Evolutionary conservation across 2,113 vertebrate genomes (phyloP), one percentile per base, ranked within the genome.

Genomic region (Rhinogobius similis): DNA sequence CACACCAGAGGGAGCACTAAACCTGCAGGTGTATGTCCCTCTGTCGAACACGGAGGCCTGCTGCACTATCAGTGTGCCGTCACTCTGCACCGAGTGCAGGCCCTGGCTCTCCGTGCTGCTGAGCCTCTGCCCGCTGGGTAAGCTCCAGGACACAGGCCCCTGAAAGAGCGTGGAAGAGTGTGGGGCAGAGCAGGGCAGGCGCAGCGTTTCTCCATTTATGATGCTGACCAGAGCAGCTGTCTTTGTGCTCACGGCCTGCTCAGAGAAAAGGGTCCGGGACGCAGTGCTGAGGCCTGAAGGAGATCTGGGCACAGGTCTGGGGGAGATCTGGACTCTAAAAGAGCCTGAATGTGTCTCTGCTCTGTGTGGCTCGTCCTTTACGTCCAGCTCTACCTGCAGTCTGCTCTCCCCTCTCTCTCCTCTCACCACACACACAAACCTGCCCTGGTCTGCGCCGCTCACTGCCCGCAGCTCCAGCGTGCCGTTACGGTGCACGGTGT

Each of bases 401-500:
- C 90, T 86, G 0, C 91, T 91, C 39, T 98, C 96, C 0, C 95
- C 95, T 2, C 93, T 94, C 65, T 95, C 94, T 0, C 94, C 95
- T 24, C 93, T 92, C 0, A 90, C 95, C 0, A 97, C 94, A 82
- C 97, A 99, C 18, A 90, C 81, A 1, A 99, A 88, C 56, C 92
- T 94, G 5, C 91, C 93, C 0, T 91, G 87, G 0, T 98, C 97
- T 0, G 89, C 94, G n/a, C 29, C 74, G 1, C 91, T 82, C 50
- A 95, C 82, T 0, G 68, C 88, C 23, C 86, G 89, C 43, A 99
- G 93, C 78, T 98, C 97, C 79, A 99, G 67, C 0, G 96, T 94
- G 2, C 97, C 97, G 0, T 99, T 98, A 46, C 83, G 89, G 69
- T 98, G 93, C 36, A 99, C 95, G 0, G 91, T 94, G 32, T 97